phyloP scores from a whole-genome alignment of 2,113 vertebrate genomes.

The Recurvirostra avosetta region DNA sequence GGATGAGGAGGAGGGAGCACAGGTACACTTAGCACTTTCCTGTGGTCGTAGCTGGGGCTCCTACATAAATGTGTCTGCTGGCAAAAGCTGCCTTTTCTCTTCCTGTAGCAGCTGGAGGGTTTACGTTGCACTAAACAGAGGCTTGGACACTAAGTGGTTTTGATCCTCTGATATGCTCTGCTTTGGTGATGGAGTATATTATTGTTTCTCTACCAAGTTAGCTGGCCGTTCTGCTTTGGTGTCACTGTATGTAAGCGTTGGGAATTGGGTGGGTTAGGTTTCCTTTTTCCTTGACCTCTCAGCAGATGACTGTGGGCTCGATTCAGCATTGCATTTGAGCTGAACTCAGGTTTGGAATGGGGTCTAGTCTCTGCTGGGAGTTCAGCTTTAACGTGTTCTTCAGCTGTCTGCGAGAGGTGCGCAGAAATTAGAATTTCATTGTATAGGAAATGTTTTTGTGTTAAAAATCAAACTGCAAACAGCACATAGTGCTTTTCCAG shows the following conservation, averaged over 20 bases:
- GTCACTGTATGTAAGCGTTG: not conserved
- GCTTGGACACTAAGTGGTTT: not conserved
- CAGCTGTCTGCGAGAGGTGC: not conserved
- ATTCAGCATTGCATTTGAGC: not conserved
- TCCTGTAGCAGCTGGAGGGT: not conserved
- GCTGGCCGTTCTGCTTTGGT: not conserved
- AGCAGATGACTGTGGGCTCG: not conserved
- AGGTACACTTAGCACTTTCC: not conserved
- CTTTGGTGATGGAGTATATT: not conserved
- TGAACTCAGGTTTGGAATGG: not conserved
- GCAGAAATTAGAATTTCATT: not conserved
- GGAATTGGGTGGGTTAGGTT: not conserved
- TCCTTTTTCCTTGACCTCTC: not conserved
- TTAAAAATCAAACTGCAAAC: not conserved
- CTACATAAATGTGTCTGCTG: not conserved
- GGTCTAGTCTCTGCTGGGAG: not conserved
- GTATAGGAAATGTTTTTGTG: not conserved
- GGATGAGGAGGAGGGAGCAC: not conserved
- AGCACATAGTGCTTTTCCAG: not conserved
- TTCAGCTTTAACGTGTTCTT: not conserved
- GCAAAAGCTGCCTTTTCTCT: not conserved
- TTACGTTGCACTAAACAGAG: not conserved
- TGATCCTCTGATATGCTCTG: conserved; percentile 11
- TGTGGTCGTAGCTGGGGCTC: not conserved
- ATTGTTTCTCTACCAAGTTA: not conserved